A percentile compares a stretch with the other conserved stretches of the same genome.
Conservation (phyloP, 2,113 vertebrate genomes). For the Desmodus rotundus region DNA sequence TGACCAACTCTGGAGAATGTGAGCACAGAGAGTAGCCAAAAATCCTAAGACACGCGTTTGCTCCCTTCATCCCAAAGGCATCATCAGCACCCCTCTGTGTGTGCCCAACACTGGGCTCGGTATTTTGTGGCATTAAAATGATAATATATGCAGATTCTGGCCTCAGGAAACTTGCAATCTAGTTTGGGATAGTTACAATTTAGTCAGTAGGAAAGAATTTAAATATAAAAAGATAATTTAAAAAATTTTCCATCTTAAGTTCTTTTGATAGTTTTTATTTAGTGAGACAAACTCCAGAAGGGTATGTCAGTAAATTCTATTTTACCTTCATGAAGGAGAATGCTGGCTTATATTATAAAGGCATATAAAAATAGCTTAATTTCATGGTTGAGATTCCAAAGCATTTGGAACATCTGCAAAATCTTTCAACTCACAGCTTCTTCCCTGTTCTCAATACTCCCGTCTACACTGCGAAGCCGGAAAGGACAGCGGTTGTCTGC, state of each 20-base stretch:
- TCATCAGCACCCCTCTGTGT: not conserved
- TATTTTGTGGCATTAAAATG: not conserved
- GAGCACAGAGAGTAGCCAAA: not conserved
- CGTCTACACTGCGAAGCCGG: constrained; percentile 44
- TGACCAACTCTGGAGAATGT: not conserved
- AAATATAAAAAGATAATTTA: not conserved
- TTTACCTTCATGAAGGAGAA: constrained; percentile 41
- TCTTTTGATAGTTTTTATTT: constrained; percentile 4
- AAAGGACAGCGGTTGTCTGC: not conserved
- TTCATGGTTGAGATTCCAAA: constrained; percentile 65
- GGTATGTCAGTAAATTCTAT: constrained; percentile 22
- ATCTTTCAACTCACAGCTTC: constrained; percentile 42
- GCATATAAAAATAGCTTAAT: constrained; percentile 40
- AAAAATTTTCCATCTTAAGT: not conserved
- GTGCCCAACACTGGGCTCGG: not conserved
- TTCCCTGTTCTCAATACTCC: constrained; percentile 42
- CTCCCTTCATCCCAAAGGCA: not conserved
- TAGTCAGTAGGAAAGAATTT: not conserved
- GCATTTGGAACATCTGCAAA: constrained; percentile 34
- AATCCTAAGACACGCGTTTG: not conserved
- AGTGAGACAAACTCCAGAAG: constrained; percentile 9
- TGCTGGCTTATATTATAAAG: not conserved
- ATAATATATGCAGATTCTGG: not conserved
- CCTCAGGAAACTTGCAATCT: not conserved
- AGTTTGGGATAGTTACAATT: not conserved